Conservation (phyloP, 2,888 invertebrate species). For the Galerucella calmariensis region DNA sequence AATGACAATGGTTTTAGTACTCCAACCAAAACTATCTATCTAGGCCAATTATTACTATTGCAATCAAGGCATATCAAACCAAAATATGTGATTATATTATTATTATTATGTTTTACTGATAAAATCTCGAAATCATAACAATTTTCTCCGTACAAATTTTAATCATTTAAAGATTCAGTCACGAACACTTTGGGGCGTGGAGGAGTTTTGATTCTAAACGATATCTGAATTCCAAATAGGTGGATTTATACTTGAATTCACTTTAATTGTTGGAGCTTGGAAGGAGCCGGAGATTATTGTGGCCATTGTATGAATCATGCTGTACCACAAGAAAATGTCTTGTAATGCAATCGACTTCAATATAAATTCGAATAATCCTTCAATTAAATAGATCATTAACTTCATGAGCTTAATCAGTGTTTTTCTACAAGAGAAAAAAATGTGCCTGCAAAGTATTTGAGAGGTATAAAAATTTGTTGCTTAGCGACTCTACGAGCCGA, state of each 20-base stretch:
- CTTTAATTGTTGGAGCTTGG: slow-evolving; percentile 7
- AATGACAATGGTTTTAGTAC: too few relatives aligned
- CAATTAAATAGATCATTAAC: not conserved
- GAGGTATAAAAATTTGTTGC: too few relatives aligned
- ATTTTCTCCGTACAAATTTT: slow-evolving; percentile 1
- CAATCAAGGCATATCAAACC: not conserved
- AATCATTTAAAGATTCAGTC: slow-evolving; percentile 7
- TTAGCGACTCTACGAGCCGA: too few relatives aligned
- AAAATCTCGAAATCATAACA: not conserved
- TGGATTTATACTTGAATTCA: slow-evolving; percentile 12
- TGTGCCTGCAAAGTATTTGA: too few relatives aligned
- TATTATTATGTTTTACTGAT: not conserved
- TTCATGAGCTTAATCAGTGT: too few relatives aligned
- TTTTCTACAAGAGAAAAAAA: too few relatives aligned
- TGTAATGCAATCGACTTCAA: not conserved
- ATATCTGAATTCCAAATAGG: slow-evolving; percentile 18
- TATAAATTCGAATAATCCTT: not conserved
- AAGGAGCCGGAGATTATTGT: not conserved
- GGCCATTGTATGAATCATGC: not conserved
- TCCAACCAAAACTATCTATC: too few relatives aligned
- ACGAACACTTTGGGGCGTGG: not conserved
- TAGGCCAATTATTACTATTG: too few relatives aligned
- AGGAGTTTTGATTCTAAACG: slow-evolving; percentile 7
- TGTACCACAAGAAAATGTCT: not conserved
- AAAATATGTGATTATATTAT: not conserved